These are phyloP conservation scores for Scomber colias DNA, from an alignment of 2,113 vertebrate species.

Conservation along the genomic window DNA sequence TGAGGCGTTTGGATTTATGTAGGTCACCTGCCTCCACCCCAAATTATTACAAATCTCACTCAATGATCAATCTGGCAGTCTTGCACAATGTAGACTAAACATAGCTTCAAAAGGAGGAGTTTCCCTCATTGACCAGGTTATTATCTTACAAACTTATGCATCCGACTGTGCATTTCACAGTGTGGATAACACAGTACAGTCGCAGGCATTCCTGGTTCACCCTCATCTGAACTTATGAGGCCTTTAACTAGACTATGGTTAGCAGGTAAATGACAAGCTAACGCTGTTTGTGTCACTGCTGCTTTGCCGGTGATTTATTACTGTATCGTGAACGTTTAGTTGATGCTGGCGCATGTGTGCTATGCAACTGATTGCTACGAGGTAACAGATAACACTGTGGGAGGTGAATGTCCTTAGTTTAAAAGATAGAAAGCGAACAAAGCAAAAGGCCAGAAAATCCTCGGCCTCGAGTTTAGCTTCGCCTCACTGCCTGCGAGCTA, in stretches of 20 bases:
- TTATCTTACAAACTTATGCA: not conserved
- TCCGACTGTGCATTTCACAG: not conserved
- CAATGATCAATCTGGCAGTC: not conserved
- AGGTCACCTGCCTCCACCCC: constrained; percentile 50
- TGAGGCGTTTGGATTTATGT: constrained; percentile 9
- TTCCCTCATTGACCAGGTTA: not conserved
- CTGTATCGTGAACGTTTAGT: not conserved
- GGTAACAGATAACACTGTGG: not conserved
- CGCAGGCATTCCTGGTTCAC: constrained; percentile 12
- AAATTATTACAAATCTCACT: not conserved
- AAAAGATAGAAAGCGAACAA: constrained; percentile 57
- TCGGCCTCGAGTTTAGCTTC: constrained; percentile 75
- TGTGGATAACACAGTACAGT: not conserved
- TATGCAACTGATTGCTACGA: not conserved
- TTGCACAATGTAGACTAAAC: not conserved
- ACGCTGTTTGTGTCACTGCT: not conserved
- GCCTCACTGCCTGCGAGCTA: constrained; percentile 18
- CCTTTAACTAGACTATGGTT: constrained; percentile 42
- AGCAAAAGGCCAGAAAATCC: constrained; percentile 78
- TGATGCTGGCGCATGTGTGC: not conserved
- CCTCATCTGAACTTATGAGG: constrained; percentile 52
- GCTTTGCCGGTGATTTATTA: not conserved
- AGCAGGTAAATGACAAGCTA: constrained; percentile 16
- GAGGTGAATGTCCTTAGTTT: not conserved
- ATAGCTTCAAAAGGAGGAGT: rapidly evolving